phyloP scores from a whole-genome alignment of 2,113 vertebrate genomes.

The Sebastes fasciatus region DNA sequence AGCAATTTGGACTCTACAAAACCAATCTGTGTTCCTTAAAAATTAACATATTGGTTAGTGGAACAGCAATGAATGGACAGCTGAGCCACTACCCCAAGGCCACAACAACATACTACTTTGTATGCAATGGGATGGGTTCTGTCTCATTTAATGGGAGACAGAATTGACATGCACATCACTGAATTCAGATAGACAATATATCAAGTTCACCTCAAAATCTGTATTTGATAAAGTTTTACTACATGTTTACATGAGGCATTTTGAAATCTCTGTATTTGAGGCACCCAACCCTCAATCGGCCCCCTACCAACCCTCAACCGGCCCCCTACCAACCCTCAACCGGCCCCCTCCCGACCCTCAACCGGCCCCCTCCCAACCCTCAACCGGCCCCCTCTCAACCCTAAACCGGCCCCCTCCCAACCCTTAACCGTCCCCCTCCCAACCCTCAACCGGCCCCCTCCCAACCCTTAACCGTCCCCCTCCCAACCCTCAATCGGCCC shows the following conservation, averaged over 20 bases:
- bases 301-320: not conserved
- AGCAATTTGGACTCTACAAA: too few relatives aligned
- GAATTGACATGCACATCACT: not conserved
- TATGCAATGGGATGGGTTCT: not conserved
- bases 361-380: too few relatives aligned
- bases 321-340: not conserved
- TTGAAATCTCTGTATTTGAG: constrained; percentile 6
- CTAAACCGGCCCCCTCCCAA: not conserved
- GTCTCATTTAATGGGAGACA: not conserved
- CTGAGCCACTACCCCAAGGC: too few relatives aligned
- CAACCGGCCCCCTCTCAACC: not conserved
- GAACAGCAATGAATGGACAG: too few relatives aligned
- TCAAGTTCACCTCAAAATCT: not conserved
- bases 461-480: not conserved
- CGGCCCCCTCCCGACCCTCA: not conserved
- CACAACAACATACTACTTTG: too few relatives aligned
- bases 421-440: not conserved
- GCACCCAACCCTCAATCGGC: not conserved
- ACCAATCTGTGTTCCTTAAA: too few relatives aligned
- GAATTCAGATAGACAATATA: not conserved
- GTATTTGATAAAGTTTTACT: not conserved
- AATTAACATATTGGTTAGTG: too few relatives aligned
- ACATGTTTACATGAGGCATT: constrained; percentile 13
- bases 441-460: not conserved
- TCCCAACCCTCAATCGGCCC: not conserved